Evolutionary conservation across 2,113 vertebrate genomes (phyloP).

Genomic region (Forbesichthys papilliferus): DNA sequence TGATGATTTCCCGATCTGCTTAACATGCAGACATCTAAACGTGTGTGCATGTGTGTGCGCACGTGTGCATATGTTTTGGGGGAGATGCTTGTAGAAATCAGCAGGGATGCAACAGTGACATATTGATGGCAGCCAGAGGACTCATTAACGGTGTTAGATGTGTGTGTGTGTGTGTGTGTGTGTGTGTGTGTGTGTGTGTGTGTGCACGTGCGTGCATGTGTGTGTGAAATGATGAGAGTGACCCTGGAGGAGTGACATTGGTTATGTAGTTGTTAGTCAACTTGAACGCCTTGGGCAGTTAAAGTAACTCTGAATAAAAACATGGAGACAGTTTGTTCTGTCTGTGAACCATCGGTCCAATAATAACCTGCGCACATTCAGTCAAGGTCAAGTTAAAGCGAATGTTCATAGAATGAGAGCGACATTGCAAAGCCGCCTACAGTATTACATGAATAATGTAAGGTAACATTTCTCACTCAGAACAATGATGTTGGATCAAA

Average conservation of each 20-base stretch:
- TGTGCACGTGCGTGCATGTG: slow-evolving; percentile 1
- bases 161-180: slow-evolving; percentile 1
- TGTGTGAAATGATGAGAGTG: neutral
- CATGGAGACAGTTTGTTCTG: no score
- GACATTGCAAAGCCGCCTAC: no score
- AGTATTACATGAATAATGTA: no score
- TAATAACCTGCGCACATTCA: no score
- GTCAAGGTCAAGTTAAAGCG: no score
- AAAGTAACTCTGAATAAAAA: neutral
- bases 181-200: neutral
- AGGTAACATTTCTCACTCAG: no score
- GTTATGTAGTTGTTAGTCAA: neutral
- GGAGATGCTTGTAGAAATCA: neutral
- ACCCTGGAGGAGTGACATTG: neutral
- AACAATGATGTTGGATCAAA: no score
- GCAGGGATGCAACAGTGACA: neutral
- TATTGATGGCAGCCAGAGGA: no score
- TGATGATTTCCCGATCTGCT: no score
- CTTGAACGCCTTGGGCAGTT: neutral
- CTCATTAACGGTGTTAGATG: neutral
- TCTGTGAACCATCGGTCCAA: no score
- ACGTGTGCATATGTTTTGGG: neutral
- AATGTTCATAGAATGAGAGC: no score
- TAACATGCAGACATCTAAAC: neutral
- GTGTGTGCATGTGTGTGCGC: neutral